A percentile compares a stretch with the other conserved stretches of the same genome.
phyloP scores from a whole-genome alignment of 2,888 invertebrate genomes.

The Xestia sexstrigata region DNA sequence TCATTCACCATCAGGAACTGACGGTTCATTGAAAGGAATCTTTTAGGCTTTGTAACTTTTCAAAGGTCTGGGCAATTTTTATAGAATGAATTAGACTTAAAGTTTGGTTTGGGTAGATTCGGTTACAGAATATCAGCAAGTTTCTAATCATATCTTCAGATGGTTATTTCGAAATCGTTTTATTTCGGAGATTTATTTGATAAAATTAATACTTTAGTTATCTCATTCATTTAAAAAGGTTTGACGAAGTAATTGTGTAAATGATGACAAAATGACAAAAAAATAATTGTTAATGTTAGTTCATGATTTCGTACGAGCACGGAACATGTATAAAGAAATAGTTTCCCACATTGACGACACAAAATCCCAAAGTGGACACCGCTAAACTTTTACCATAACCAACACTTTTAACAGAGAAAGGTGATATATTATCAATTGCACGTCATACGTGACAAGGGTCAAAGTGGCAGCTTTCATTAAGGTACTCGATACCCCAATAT shows the following conservation, averaged over 20 bases:
- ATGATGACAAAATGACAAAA: background rate
- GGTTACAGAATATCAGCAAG: background rate
- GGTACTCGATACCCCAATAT: constrained; percentile 19
- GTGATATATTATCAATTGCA: constrained; percentile 36
- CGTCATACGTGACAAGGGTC: constrained; percentile 57
- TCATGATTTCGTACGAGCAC: background rate
- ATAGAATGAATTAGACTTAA: background rate
- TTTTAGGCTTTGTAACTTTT: constrained; percentile 8
- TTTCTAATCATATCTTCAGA: background rate
- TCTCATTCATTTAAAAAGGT: background rate
- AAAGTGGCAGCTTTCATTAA: constrained; percentile 48
- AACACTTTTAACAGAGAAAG: constrained; percentile 25
- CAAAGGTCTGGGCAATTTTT: background rate
- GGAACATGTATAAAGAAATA: background rate
- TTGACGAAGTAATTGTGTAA: background rate
- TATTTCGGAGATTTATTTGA: background rate
- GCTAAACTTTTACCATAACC: background rate
- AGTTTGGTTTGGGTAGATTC: background rate
- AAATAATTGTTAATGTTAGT: background rate
- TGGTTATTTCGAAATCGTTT: background rate
- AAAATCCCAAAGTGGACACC: background rate
- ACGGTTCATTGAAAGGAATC: constrained; percentile 8
- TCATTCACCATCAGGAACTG: constrained; percentile 26
- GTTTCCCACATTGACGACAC: background rate
- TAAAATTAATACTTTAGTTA: background rate